Evolutionary conservation across 2,113 vertebrate genomes (phyloP).

Genomic region (Bucco capensis): DNA sequence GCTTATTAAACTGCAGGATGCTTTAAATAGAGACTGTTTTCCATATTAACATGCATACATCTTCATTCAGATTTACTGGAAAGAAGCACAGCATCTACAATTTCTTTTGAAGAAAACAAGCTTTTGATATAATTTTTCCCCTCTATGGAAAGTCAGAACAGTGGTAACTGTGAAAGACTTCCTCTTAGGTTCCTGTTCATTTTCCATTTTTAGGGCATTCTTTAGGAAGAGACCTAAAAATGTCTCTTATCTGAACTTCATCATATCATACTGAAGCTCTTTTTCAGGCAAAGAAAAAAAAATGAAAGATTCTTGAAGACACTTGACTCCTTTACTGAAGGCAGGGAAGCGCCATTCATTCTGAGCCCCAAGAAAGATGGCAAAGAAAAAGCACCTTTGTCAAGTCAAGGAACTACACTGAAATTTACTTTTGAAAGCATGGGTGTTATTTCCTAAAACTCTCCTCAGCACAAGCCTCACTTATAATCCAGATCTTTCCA

Average conservation of each 20-base stretch:
- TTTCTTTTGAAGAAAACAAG: neutral
- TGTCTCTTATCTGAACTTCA: constrained; percentile 77
- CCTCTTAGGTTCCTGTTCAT: neutral
- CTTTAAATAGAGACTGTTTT: neutral
- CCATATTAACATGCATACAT: neutral
- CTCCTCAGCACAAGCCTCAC: neutral
- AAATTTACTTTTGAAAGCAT: neutral
- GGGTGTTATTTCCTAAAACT: neutral
- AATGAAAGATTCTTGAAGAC: constrained; percentile 5
- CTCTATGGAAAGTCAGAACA: neutral
- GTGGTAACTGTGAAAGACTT: neutral
- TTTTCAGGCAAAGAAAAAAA: constrained; percentile 56
- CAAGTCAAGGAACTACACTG: neutral
- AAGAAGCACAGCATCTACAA: neutral
- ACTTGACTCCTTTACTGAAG: constrained; percentile 53
- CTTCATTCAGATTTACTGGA: neutral
- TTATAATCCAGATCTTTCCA: neutral
- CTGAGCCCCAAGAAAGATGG: constrained; percentile 76
- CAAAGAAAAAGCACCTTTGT: constrained; percentile 21
- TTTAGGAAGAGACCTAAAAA: constrained; percentile 64
- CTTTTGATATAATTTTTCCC: neutral
- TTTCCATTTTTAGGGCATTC: constrained; percentile 77
- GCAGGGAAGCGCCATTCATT: constrained; percentile 80
- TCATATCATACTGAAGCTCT: constrained; percentile 44
- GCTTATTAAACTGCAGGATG: neutral